Conservation (phyloP, 2,888 invertebrate genomes). For the Elmis aenea region DNA sequence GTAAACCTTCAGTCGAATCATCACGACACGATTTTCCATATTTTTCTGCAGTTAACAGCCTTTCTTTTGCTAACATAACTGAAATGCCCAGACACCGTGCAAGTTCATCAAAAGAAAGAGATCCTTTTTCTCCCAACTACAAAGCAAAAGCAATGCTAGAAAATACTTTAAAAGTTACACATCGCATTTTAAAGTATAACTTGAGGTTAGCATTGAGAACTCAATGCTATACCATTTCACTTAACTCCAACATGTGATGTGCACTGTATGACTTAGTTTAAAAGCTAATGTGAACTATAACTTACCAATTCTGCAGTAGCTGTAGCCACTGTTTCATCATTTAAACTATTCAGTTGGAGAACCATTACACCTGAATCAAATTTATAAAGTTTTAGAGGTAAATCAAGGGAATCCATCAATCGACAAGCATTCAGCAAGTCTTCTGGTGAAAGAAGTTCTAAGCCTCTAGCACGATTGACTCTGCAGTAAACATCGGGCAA, state of each 20-base stretch:
- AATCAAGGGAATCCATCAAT: conserved; percentile 56
- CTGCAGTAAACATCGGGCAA: conserved; percentile 95
- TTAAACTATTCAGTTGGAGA: conserved; percentile 73
- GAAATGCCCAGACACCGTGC: conserved; percentile 81
- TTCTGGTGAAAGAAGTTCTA: conserved; percentile 94
- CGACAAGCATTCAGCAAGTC: conserved; percentile 90
- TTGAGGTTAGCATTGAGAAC: conserved; percentile 4
- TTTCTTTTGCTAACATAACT: conserved; percentile 83
- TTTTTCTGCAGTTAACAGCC: conserved; percentile 81
- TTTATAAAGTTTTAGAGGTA: conserved; percentile 71
- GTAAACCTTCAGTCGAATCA: conserved; percentile 90
- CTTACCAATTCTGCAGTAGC: conserved; percentile 60
- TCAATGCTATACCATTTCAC: conserved; percentile 6
- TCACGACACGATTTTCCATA: conserved; percentile 87
- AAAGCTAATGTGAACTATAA: background rate
- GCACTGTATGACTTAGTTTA: conserved; percentile 1
- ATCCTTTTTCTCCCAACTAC: conserved; percentile 63
- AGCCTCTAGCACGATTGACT: conserved; percentile 91
- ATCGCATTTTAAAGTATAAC: too few species aligned
- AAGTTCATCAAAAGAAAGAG: conserved; percentile 80
- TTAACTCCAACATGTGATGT: background rate
- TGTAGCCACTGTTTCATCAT: conserved; percentile 65
- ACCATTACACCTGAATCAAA: conserved; percentile 97
- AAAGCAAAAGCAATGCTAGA: conserved; percentile 28
- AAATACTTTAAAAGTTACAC: conserved; percentile 2